Evolutionary conservation across 2,888 invertebrate species (phyloP).

Genomic region (Podotricha telesiphe): DNA sequence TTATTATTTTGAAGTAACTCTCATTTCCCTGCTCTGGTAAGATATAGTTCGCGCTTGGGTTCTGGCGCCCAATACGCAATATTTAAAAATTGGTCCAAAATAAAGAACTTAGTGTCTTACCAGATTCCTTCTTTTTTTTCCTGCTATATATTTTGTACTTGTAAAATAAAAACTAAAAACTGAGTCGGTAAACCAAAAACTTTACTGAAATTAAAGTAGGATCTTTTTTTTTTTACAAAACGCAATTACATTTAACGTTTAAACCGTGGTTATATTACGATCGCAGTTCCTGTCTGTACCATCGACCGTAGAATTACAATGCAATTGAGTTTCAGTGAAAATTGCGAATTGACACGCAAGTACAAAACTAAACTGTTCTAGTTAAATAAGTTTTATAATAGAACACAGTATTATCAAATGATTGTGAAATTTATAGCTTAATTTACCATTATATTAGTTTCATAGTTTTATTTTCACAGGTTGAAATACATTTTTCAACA

Average conservation of each 20-base stretch:
- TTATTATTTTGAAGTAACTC: too few relatives aligned
- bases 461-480: background rate
- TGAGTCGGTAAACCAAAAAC: background rate
- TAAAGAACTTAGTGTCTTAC: too few relatives aligned
- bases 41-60: too few relatives aligned
- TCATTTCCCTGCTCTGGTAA: too few relatives aligned
- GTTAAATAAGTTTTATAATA: constrained; percentile 22
- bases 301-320: constrained; percentile 24
- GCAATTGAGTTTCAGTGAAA: constrained; percentile 47
- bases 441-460: background rate
- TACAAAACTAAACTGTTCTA: constrained; percentile 25
- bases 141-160: too few relatives aligned
- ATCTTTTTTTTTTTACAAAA: constrained; percentile 9
- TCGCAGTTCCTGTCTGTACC: constrained; percentile 28
- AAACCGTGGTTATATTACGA: background rate
- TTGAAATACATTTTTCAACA: too few relatives aligned
- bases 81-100: too few relatives aligned
- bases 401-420: constrained; percentile 9
- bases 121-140: too few relatives aligned
- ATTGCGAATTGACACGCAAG: constrained; percentile 36
- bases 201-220: background rate
- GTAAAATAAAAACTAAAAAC: background rate
- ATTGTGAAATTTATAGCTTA: constrained; percentile 12
- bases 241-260: constrained; percentile 46
- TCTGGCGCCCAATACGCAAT: too few relatives aligned